These are phyloP conservation scores for Chromobotia macracanthus DNA, from an alignment of 2,797 vertebrate genomes.

Conservation along the genomic window DNA sequence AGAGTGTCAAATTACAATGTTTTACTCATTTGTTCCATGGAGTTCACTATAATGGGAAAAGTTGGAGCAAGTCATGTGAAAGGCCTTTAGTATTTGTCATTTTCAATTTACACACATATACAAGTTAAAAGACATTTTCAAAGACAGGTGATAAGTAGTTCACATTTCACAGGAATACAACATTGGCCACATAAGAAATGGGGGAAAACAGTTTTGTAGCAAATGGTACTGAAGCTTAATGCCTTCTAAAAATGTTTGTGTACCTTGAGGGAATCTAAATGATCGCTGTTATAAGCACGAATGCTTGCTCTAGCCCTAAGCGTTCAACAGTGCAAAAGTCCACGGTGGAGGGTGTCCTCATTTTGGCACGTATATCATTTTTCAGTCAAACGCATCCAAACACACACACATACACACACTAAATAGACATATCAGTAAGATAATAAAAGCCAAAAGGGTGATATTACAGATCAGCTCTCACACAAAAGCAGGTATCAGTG, in stretches of 20 bases:
- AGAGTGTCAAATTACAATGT: neutral
- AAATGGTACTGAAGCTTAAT: slow-evolving; percentile 48
- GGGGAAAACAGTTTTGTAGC: slow-evolving; percentile 50
- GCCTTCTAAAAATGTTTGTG: neutral
- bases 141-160: slow-evolving; percentile 37
- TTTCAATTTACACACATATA: slow-evolving; percentile 21
- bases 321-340: slow-evolving; percentile 71
- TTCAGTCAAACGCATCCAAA: slow-evolving; percentile 53
- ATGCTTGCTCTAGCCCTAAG: slow-evolving; percentile 68
- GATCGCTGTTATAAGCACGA: slow-evolving; percentile 36
- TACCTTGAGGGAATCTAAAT: slow-evolving; percentile 63
- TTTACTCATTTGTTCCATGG: neutral
- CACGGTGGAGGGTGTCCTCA: slow-evolving; percentile 65
- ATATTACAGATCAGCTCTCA: slow-evolving; percentile 57
- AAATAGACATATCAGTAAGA: slow-evolving; percentile 65
- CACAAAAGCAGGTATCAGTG: slow-evolving; percentile 46
- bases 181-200: slow-evolving; percentile 59
- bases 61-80: slow-evolving; percentile 26
- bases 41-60: neutral
- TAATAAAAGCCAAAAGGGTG: slow-evolving; percentile 62
- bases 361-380: slow-evolving; percentile 71
- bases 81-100: slow-evolving; percentile 13
- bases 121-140: slow-evolving; percentile 36
- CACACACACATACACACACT: slow-evolving; percentile 63
- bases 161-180: slow-evolving; percentile 59